Evolutionary conservation across 2,888 invertebrate species (phyloP).

Genomic region (Chaitophorus viminalis): DNA sequence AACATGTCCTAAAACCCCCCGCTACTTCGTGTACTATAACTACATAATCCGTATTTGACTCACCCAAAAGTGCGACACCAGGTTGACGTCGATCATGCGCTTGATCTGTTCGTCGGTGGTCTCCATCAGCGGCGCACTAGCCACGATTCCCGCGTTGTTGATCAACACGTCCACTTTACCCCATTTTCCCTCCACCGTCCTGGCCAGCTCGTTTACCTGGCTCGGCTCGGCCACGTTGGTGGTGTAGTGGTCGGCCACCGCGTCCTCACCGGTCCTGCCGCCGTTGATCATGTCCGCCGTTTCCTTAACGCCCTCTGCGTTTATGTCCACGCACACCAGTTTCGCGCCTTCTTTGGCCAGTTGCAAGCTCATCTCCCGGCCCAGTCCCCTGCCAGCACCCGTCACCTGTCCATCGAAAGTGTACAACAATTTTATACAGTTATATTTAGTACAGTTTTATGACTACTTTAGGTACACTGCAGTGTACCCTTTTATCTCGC

Average conservation of each 20-base stretch:
- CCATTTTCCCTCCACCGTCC: slow-evolving; percentile 47
- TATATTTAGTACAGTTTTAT: no score
- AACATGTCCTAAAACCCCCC: no score
- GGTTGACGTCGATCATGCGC: slow-evolving; percentile 68
- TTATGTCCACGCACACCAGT: slow-evolving; percentile 64
- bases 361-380: slow-evolving; percentile 68
- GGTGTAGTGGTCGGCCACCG: slow-evolving; percentile 67
- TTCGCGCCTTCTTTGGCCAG: slow-evolving; percentile 67
- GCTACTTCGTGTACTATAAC: no score
- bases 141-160: slow-evolving; percentile 69
- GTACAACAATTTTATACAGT: no score
- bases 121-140: slow-evolving; percentile 67
- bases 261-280: slow-evolving; percentile 66
- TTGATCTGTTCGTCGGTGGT: slow-evolving; percentile 68
- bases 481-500: no score
- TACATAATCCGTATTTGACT: slow-evolving; percentile 61
- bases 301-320: slow-evolving; percentile 63
- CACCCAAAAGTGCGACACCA: slow-evolving; percentile 69
- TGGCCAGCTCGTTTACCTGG: slow-evolving; percentile 33
- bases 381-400: slow-evolving; percentile 69
- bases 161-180: slow-evolving; percentile 68
- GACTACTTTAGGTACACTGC: no score
- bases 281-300: slow-evolving; percentile 65
- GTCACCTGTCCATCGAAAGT: slow-evolving; percentile 67
- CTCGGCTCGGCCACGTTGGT: slow-evolving; percentile 64